Base-by-base conservation (phyloP, 2,113 vertebrate species). In the Catharus bicknelli region DNA sequence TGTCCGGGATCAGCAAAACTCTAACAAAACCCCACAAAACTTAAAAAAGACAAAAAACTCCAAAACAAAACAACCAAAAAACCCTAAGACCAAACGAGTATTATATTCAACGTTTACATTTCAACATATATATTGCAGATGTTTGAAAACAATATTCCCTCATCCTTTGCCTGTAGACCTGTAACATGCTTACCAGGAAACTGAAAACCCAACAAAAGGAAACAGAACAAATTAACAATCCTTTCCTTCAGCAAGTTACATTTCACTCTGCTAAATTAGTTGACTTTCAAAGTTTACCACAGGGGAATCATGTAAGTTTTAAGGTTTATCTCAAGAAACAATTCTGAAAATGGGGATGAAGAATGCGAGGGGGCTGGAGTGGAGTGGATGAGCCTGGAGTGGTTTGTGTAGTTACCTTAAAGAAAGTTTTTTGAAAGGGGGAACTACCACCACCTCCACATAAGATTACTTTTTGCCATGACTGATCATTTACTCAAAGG, bases 191-290 rank as follows among this genome's bases (percentile, higher is more conserved):
- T 23, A 45, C 20, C 83, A 73, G 50, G 91, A 90, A 91, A 50
- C 30, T 48, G 27, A 68, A 95, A 93, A 93, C 74, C 53, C 83
- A 93, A 63, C 79, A 94, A 72, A 88, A 87, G 21, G 43, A 95
- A 94, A 43, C n/a, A 75, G 74, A 93, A 85, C 85, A 94, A 91
- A 97, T 90, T 90, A 96, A 95, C 90, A 94, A 93, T 63, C 47
- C 36, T 63, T 64, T 95, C 77, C 61, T 92, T 83, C 78, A 89
- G 83, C 91, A 95, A 96, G 86, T 95, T 92, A 95, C 91, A 95
- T 91, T 93, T 95, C 74, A 85, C 77, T 93, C 85, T 90, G 61
- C 74, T 94, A 92, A 96, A 94, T 96, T 89, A 94, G 92, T 78
- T 97, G 93, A 90, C 89, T 79, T 90, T 94, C 87, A 90, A 93